Base-by-base conservation (phyloP, 2,888 invertebrate genomes). In the Spicauda simplicius region DNA sequence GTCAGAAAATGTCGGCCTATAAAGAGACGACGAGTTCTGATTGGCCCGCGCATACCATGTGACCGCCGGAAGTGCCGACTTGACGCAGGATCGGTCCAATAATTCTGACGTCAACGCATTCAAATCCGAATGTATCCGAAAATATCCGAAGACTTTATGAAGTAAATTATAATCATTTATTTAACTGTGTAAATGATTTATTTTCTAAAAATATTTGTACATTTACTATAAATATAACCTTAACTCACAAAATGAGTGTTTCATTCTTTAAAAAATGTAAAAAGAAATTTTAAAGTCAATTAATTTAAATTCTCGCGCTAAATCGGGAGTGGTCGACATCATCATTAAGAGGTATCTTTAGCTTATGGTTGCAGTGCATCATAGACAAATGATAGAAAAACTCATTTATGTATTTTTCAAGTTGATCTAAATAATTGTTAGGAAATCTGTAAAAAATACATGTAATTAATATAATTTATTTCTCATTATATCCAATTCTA, bases 1-100 rank as follows among this genome's bases (percentile, higher is more conserved):
- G 97, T 97, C 97, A 97, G 96, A 96, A 96, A 93, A 93, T 92
- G 94, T 94, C 93, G 92, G 94, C 91, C 94, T 90, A 88, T 84
- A 88, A 83, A 86, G 87, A 82, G 82, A 83, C 82, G 75, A 80
- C 79, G 83, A 77, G 68, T 70, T 81, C 73, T 85, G 87, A 94
- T 94, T 94, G 93, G 94, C 77, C 76, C 72, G 76, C 72, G 70
- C 74, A 74, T 69, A 86, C 90, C 93, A 93, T 91, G 93, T 93
- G 93, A 92, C 82, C 79, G 77, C 88, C 93, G 93, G 92, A 93
- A 90, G 86, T 87, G 79, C 79, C 79, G 82, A 82, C 85, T 87
- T 87, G 86, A 86, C 84, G 86, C 87, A 88, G 84, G 86, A 88
- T 88, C 86, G 88, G 91, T 85, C 86, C 79, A 82, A 86, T 81